Conservation (phyloP, 1,140 invertebrate genomes). For the Sycophaga agraensis region DNA sequence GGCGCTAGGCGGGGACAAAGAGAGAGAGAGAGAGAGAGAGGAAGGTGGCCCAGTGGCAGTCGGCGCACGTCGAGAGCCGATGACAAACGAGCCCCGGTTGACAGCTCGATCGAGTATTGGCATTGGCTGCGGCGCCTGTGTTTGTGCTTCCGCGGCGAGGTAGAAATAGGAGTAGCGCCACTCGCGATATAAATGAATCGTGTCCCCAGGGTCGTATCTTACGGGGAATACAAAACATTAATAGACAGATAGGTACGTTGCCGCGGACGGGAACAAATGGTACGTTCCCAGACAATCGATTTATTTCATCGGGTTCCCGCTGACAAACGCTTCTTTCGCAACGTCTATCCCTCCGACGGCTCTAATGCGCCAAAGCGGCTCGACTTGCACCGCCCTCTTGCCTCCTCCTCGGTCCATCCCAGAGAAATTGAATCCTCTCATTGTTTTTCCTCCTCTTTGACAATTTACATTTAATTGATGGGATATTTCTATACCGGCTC, state of each 20-base stretch:
- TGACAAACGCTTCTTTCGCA: conserved; percentile 41
- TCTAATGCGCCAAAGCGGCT: not conserved
- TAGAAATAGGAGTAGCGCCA: not conserved
- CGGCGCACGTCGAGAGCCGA: conserved; percentile 21
- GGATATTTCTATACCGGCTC: no score
- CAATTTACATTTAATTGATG: no score
- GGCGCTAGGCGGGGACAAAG: no score
- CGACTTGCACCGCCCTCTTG: not conserved
- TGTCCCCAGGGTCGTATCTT: conserved; percentile 48
- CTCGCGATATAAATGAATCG: conserved; percentile 54
- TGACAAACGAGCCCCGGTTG: conserved; percentile 52
- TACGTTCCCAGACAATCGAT: conserved; percentile 42
- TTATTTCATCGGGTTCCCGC: conserved; percentile 39
- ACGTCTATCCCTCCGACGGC: conserved; percentile 15
- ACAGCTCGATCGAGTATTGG: conserved; percentile 52
- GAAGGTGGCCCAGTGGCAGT: not conserved
- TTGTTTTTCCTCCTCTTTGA: not conserved
- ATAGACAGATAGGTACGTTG: conserved; percentile 51
- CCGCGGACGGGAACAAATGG: conserved; percentile 49
- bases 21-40: no score
- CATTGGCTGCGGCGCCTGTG: conserved; percentile 34
- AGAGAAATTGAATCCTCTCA: not conserved
- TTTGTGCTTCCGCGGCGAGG: no score
- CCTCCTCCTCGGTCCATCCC: not conserved
- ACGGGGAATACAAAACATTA: conserved; percentile 52